Evolutionary conservation across 92 coral and sea anemone species (phyloP).

Genomic region (Heliopora coerulea): DNA sequence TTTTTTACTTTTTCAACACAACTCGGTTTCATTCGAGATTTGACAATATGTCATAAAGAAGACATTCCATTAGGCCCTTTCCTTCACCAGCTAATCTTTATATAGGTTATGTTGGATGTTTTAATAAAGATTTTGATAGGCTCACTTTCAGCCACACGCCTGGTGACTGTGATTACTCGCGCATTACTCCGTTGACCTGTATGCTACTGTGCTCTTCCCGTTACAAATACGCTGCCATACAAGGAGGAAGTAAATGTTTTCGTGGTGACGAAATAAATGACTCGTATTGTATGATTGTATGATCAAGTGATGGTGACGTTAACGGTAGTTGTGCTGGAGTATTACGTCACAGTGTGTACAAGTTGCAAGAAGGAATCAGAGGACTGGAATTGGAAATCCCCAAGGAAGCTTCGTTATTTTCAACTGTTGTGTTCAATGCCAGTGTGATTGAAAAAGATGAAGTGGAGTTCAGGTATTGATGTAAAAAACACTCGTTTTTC

Average conservation of each 20-base stretch:
- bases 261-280: slow-evolving; percentile 71
- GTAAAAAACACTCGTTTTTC: too few relatives aligned
- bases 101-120: slow-evolving; percentile 84
- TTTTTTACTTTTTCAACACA: too few relatives aligned
- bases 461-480: slow-evolving; percentile 12
- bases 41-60: too few relatives aligned
- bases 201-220: slow-evolving; percentile 64
- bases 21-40: too few relatives aligned
- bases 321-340: slow-evolving; percentile 71
- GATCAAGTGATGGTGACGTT: slow-evolving; percentile 52
- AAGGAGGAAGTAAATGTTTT: slow-evolving; percentile 64
- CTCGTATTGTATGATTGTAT: slow-evolving; percentile 63
- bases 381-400: slow-evolving; percentile 54
- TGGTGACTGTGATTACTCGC: slow-evolving; percentile 68
- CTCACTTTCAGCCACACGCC: slow-evolving; percentile 70
- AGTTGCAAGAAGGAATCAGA: slow-evolving; percentile 67
- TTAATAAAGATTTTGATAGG: slow-evolving; percentile 50
- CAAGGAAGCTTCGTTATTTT: slow-evolving; percentile 27
- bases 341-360: slow-evolving; percentile 62
- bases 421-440: slow-evolving; percentile 37
- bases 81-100: neutral
- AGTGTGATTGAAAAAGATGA: neutral
- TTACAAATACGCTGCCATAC: slow-evolving; percentile 81
- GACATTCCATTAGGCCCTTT: too few relatives aligned
- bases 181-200: slow-evolving; percentile 80